Evolutionary conservation across 2,797 vertebrate genomes (phyloP), one percentile per base, ranked within the genome.

Genomic region (Stomatorhinus walkeri): DNA sequence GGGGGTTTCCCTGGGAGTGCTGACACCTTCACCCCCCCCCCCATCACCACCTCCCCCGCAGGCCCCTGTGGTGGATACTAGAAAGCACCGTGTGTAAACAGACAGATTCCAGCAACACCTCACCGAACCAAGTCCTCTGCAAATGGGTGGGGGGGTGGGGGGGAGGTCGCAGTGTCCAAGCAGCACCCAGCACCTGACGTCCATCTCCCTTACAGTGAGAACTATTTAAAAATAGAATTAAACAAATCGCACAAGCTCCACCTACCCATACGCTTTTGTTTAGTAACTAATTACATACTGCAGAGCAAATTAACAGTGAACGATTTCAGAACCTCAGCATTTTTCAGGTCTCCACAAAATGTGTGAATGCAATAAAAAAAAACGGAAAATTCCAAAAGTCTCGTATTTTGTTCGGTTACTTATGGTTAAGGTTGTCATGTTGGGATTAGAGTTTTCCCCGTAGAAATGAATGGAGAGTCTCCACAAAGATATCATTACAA

Each of bases 1-100:
- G 79, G 79, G 88, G 79, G 12, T 64, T 88, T 51, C 81, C 79
- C 40, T n/a, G 54, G 5, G 56, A 36, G 88, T 61, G 52, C n/a
- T 24, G 87, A 36, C 88, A 19, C 85, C 84, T 40, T 48, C 32
- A n/a, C 40, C 76, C 40, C 32, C 40, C 32, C 64, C 76, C 32
- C 40, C 40, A 40, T 40, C 76, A 40, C 76, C 76, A 22, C 76
- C 76, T 22, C 76, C 43, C 49, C 49, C 24, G 5, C 83, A 28
- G n/a, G 83, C 48, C 83, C 83, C 83, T 24, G 49, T 10, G 10
- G 49, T 19, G 84, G 84, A 54, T 86, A 86, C 49, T 48, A 54
- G 51, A 84, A 22, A 86, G 51, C 28, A 14, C 51, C n/a, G 4
- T 36, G 85, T 86, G 85, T 56, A 56, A 86, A 86, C 84, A 86